These are phyloP conservation scores for Clavelina lepadiformis DNA, from an alignment of 23 tunicate species.

Conservation along the genomic window DNA sequence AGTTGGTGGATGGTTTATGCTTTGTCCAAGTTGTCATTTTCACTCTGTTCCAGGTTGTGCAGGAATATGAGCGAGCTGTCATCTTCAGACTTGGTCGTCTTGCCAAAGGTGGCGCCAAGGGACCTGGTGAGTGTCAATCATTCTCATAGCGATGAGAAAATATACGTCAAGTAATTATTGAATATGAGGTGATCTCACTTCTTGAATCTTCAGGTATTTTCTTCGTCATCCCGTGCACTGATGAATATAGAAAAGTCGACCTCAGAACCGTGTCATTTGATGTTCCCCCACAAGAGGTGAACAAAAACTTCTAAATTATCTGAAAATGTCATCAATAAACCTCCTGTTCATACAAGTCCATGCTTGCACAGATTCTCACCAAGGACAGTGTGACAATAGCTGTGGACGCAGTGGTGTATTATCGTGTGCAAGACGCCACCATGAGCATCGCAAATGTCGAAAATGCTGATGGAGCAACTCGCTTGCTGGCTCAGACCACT, in stretches of 20 bases:
- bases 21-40: not conserved
- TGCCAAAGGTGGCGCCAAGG: conserved; percentile 87
- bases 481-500: conserved; percentile 89
- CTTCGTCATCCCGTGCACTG: conserved; percentile 82
- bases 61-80: conserved; percentile 91
- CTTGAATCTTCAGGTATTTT: conserved; percentile 48
- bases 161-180: no score
- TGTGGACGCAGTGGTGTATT: conserved; percentile 89
- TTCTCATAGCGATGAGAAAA: no score
- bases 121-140: conserved; percentile 65
- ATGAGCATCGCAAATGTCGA: conserved; percentile 81
- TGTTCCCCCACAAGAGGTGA: conserved; percentile 84
- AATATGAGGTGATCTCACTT: not conserved
- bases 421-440: conserved; percentile 80
- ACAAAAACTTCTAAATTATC: not conserved
- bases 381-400: conserved; percentile 90
- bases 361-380: conserved; percentile 46
- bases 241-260: conserved; percentile 82
- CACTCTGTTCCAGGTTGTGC: conserved; percentile 72
- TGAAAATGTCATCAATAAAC: not conserved
- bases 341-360: not conserved
- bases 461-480: conserved; percentile 83
- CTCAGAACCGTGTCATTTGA: conserved; percentile 81
- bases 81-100: conserved; percentile 84
- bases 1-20: no score